A percentile compares a stretch with the other conserved stretches of the same genome.
Conservation (phyloP, 2,113 vertebrate species). For the Alectura lathami region DNA sequence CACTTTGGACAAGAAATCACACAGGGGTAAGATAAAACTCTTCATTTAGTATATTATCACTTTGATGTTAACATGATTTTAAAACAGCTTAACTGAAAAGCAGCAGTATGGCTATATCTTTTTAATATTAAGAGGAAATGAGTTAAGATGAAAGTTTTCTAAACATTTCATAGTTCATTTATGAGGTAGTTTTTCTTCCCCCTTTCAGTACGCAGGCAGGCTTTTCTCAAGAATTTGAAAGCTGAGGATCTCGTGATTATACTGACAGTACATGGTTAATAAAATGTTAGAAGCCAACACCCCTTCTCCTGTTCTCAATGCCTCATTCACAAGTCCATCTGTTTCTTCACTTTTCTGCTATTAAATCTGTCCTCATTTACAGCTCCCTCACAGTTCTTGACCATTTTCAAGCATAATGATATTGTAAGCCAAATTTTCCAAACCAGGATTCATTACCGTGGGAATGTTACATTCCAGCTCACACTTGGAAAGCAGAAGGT, state of each 20-base stretch:
- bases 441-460: neutral
- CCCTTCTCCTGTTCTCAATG: neutral
- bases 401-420: neutral
- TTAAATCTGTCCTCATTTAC: neutral
- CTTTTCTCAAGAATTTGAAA: neutral
- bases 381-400: neutral
- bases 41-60: neutral
- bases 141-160: neutral
- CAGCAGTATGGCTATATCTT: neutral
- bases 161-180: neutral
- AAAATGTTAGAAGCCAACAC: neutral
- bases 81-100: neutral
- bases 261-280: neutral
- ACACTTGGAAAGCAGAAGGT: neutral
- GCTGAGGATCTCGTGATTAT: neutral
- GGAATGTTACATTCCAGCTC: neutral
- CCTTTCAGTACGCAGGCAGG: neutral
- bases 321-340: neutral
- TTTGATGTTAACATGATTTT: neutral
- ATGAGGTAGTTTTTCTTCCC: neutral
- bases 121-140: neutral
- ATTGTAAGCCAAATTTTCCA: neutral
- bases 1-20: neutral
- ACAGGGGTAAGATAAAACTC: neutral
- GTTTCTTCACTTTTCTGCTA: slow-evolving; percentile 2